phyloP scores from a whole-genome alignment of 2,113 vertebrate species.

The Pogona vitticeps region DNA sequence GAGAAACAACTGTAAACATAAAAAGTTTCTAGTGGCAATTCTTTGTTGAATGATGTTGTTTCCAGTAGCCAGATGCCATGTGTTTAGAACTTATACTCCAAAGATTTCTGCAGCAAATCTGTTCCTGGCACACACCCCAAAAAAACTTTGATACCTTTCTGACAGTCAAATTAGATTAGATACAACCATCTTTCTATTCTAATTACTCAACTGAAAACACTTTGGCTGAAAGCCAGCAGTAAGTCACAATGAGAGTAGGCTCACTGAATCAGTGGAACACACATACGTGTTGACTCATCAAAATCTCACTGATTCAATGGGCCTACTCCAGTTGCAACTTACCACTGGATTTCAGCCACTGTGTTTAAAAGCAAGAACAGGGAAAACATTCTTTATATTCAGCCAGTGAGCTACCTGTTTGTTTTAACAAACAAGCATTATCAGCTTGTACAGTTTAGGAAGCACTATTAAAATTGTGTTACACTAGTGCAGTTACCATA shows the following conservation, averaged over 20 bases:
- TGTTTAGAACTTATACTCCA: not conserved
- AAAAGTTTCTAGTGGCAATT: rapidly evolving
- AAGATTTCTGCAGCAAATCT: not conserved
- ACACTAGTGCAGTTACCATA: not conserved
- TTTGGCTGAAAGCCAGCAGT: no score
- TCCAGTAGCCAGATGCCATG: not conserved
- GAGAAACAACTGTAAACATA: not conserved
- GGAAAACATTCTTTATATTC: conserved; percentile 48
- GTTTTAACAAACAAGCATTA: conserved; percentile 18
- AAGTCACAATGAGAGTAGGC: no score
- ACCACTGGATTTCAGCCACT: no score
- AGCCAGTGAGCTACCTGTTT: conserved; percentile 44
- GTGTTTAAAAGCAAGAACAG: not conserved
- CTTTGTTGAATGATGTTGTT: not conserved
- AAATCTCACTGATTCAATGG: no score
- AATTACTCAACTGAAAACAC: not conserved
- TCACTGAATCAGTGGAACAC: no score
- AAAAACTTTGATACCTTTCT: not conserved
- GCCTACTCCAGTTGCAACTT: no score
- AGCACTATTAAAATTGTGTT: not conserved
- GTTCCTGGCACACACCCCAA: not conserved
- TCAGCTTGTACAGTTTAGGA: rapidly evolving
- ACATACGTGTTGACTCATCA: no score
- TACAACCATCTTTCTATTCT: not conserved
- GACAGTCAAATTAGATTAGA: not conserved